Percentiles rank a stretch among this genome's conserved stretches.
Conservation (phyloP, 2,797 vertebrate species). For the Pseudochaenichthys georgianus region DNA sequence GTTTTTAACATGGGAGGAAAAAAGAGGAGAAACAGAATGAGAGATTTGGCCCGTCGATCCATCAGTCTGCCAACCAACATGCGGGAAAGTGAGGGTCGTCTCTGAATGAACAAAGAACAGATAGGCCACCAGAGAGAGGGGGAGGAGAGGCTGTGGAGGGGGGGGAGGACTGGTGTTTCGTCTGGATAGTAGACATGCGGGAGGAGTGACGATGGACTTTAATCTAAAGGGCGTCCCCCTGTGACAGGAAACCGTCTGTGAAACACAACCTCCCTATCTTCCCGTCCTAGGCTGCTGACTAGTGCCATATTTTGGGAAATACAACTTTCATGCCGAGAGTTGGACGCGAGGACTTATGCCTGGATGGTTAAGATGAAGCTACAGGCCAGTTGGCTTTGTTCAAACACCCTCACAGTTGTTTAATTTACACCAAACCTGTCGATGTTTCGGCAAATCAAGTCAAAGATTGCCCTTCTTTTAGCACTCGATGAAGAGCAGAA, state of each 20-base stretch:
- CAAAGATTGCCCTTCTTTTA: too few species aligned
- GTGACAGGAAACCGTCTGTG: background rate
- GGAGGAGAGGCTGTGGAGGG: constrained; percentile 23
- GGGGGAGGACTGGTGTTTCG: constrained; percentile 10
- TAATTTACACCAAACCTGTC: background rate
- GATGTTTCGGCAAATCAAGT: too few species aligned
- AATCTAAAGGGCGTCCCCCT: constrained; percentile 3
- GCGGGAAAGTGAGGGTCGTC: constrained; percentile 27
- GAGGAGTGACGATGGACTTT: constrained; percentile 16
- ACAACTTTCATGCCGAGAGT: background rate
- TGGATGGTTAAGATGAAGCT: background rate
- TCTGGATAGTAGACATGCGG: constrained; percentile 33
- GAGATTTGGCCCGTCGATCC: constrained; percentile 33
- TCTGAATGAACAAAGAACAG: constrained; percentile 30
- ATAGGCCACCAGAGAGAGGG: background rate
- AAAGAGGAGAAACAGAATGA: constrained; percentile 9
- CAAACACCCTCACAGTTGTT: background rate
- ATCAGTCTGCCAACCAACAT: constrained; percentile 46
- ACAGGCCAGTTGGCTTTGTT: background rate
- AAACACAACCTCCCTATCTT: background rate
- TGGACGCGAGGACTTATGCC: background rate
- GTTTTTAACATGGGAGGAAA: constrained; percentile 9
- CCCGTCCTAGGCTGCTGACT: background rate
- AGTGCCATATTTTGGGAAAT: background rate
- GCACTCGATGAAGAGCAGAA: too few species aligned